phyloP scores from a whole-genome alignment of 2,888 invertebrate genomes.

The Pandemis corylana region DNA sequence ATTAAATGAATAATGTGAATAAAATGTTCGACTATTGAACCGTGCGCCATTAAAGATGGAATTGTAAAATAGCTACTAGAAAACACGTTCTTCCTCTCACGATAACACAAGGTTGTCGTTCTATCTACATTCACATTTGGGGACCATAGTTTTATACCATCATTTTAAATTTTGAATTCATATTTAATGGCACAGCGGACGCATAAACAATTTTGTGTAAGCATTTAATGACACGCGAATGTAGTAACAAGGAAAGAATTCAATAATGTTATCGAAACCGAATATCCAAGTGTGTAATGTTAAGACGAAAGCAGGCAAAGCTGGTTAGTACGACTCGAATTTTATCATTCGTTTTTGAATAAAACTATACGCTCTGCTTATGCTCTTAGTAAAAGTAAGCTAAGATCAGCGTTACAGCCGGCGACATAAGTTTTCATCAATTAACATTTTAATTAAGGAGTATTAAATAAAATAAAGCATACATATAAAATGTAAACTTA shows the following conservation, averaged over 20 bases:
- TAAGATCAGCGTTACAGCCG: not conserved
- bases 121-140: not conserved
- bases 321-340: not conserved
- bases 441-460: slow-evolving; percentile 1
- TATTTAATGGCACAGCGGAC: not conserved
- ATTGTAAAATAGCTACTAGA: not conserved
- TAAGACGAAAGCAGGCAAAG: not conserved
- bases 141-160: not conserved
- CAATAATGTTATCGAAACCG: not conserved
- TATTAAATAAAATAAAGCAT: not conserved
- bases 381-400: not conserved
- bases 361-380: not conserved
- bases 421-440: not conserved
- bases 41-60: not conserved
- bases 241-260: too few relatives aligned
- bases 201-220: not conserved
- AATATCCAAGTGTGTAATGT: not conserved
- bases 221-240: too few relatives aligned
- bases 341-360: not conserved
- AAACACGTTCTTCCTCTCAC: not conserved
- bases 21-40: not conserved
- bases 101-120: not conserved
- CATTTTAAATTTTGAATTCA: not conserved
- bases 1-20: not conserved
- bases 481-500: slow-evolving; percentile 3